Conservation (phyloP, 1,140 invertebrate species). For the Maconellicoccus hirsutus region DNA sequence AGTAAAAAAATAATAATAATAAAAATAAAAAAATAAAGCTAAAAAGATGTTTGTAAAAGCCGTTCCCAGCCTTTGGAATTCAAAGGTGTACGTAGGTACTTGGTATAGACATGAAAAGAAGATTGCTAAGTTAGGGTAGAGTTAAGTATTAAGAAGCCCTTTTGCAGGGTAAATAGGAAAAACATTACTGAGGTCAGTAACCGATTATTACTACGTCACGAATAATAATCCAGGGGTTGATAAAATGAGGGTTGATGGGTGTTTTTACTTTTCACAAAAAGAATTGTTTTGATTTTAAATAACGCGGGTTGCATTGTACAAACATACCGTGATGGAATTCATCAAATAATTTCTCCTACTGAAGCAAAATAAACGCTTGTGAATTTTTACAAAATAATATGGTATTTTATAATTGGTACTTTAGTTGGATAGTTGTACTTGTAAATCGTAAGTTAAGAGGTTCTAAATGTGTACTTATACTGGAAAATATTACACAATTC, state of each 20-base stretch:
- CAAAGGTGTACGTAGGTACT: conserved; percentile 12
- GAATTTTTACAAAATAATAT: too few species aligned
- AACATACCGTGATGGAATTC: too few species aligned
- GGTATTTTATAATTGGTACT: too few species aligned
- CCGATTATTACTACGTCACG: conserved; percentile 20
- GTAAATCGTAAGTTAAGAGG: too few species aligned
- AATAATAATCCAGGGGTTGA: conserved; percentile 6
- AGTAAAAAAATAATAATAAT: conserved; percentile 15
- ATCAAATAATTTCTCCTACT: too few species aligned
- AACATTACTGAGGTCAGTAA: conserved; percentile 20
- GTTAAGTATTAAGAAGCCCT: conserved; percentile 21
- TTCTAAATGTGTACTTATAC: too few species aligned
- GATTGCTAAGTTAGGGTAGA: conserved; percentile 17
- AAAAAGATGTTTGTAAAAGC: conserved; percentile 16
- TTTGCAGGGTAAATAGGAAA: conserved; percentile 14
- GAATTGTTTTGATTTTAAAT: too few species aligned
- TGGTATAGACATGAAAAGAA: conserved; percentile 19
- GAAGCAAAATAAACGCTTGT: too few species aligned
- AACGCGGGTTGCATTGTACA: too few species aligned
- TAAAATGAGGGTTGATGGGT: neutral
- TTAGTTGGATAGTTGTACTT: too few species aligned
- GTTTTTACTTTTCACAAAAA: too few species aligned
- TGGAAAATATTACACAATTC: too few species aligned
- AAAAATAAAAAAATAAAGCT: conserved; percentile 13
- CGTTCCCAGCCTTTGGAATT: conserved; percentile 17